Evolutionary conservation across 2,888 invertebrate species (phyloP).

Genomic region (Bhutanitis thaidina): DNA sequence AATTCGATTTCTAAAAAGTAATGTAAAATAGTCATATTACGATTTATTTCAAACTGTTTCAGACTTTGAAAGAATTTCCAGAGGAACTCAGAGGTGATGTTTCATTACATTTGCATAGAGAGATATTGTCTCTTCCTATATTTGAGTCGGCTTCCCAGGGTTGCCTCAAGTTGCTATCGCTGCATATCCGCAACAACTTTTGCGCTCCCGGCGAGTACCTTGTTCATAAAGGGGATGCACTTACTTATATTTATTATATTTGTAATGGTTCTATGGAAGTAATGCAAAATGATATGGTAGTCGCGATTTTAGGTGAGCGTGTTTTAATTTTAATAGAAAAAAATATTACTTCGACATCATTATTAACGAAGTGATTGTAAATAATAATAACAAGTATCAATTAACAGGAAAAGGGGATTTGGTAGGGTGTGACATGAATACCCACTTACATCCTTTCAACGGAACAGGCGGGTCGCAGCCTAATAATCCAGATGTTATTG

Average conservation of each 20-base stretch:
- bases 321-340: not conserved
- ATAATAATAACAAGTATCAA: conserved; percentile 26
- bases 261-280: conserved; percentile 99
- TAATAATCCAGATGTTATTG: conserved; percentile 87
- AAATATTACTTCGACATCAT: too few relatives aligned
- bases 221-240: conserved; percentile 95
- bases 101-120: conserved; percentile 96
- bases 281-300: conserved; percentile 97
- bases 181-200: conserved; percentile 96
- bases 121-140: conserved; percentile 95
- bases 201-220: conserved; percentile 97
- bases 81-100: conserved; percentile 97
- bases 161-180: conserved; percentile 93
- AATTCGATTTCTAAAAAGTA: too few relatives aligned
- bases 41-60: conserved; percentile 34
- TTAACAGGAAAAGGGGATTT: conserved; percentile 94
- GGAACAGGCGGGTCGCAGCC: conserved; percentile 80
- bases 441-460: conserved; percentile 85
- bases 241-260: conserved; percentile 95
- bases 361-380: too few relatives aligned
- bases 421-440: conserved; percentile 94
- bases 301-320: conserved; percentile 93
- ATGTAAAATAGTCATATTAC: too few relatives aligned
- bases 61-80: conserved; percentile 97
- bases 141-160: conserved; percentile 97